These are phyloP conservation scores for Drosophila athabasca DNA, from an alignment of 1,140 invertebrate genomes.

Conservation along the genomic window DNA sequence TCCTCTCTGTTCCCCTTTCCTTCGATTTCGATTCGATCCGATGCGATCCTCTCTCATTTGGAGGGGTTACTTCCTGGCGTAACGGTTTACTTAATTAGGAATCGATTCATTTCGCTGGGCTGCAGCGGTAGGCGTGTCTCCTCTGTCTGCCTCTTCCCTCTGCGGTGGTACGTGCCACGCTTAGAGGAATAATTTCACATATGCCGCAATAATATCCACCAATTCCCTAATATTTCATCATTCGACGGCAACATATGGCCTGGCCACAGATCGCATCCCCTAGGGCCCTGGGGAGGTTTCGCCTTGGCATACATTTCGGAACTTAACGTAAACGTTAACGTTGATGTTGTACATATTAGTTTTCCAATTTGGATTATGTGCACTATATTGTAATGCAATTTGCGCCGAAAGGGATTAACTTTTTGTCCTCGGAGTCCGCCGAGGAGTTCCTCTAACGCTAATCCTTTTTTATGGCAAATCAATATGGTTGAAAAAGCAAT, in stretches of 20 bases:
- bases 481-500: background rate
- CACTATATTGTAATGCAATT: background rate
- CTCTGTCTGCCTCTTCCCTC: background rate
- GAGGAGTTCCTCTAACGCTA: too few relatives aligned
- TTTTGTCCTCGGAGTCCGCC: background rate
- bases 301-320: too few relatives aligned
- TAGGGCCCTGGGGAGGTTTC: background rate
- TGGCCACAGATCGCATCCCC: conserved; percentile 19
- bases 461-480: conserved; percentile 2
- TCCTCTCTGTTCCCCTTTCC: background rate
- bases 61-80: conserved; percentile 23
- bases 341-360: too few relatives aligned
- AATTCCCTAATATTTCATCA: conserved; percentile 35
- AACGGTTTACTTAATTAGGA: conserved; percentile 63
- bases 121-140: conserved; percentile 33
- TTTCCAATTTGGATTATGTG: too few relatives aligned
- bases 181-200: conserved; percentile 54
- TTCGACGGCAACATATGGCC: conserved; percentile 42
- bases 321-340: too few relatives aligned
- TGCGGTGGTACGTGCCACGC: conserved; percentile 24
- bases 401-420: background rate
- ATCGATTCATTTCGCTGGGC: conserved; percentile 54
- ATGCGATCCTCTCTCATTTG: background rate
- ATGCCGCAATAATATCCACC: conserved; percentile 39
- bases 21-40: background rate